Evolutionary conservation across 1,140 invertebrate species (phyloP), one percentile per base, ranked within the genome.

Genomic region (Pseudomyrmex cubaensis): DNA sequence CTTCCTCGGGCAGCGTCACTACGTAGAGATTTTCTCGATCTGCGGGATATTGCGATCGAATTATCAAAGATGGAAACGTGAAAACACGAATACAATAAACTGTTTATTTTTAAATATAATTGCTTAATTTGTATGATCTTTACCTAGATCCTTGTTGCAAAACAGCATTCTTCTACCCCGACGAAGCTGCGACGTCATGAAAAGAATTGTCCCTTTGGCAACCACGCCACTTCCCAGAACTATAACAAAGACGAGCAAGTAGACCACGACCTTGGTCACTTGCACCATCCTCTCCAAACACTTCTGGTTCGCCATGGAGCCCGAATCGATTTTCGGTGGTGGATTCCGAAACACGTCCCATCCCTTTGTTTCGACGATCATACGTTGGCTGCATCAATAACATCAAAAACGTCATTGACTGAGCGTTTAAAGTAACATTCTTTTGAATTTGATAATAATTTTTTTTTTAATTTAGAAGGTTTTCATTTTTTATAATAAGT

Each of bases 271-370:
- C 95, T 99, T 99, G 77, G 98, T 95, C 83, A 98, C 94, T 93
- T 97, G 97, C 48, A 98, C 97, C 56, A 97, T 98, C 90, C 97
- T 95, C 90, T 98, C 97, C 84, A 98, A 94, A 93, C 97, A 98
- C 92, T 96, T 96, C 93, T 98, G 97, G 91, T 96, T 97, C 70
- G 97, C 97, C 96, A 97, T 97, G 46, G 97, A 98, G 67, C 97
- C 97, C 84, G 97, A 97, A 93, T 98, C 97, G 90, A 97, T 96
- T 93, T 98, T 98, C 76, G 96, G 96, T 9, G 98, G 98, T 72
- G 98, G 97, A 93, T 98, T 97, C 91, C 98, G 95, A 95, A 99
- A 99, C 15, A 98, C 98, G 95, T 99, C 98, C 98, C 98, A 99
- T 96, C 97, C 97, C 97, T 98, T 98, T 78, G 97, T 98, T 92